A percentile compares a stretch with the other conserved stretches of the same genome.
Conservation (phyloP, 2,797 vertebrate species). For the Rachycentron canadum region DNA sequence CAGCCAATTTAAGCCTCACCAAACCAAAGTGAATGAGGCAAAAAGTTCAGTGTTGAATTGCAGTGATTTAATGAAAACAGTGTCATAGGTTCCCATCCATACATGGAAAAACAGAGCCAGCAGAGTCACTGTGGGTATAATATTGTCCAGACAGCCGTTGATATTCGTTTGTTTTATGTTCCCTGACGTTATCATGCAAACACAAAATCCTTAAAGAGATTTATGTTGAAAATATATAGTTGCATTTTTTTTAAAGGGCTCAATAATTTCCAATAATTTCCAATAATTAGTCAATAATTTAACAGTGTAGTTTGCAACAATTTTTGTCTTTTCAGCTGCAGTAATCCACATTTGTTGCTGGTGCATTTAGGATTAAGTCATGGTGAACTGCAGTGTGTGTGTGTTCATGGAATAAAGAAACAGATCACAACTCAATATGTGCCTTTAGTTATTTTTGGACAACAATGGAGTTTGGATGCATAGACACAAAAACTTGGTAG, state of each 20-base stretch:
- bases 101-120: neutral
- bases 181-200: neutral
- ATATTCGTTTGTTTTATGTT: neutral
- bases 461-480: neutral
- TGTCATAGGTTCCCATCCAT: neutral
- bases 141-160: neutral
- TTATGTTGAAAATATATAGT: too few relatives aligned
- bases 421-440: too few relatives aligned
- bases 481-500: neutral
- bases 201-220: neutral
- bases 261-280: too few relatives aligned
- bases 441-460: neutral
- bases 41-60: neutral
- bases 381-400: too few relatives aligned
- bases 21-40: neutral
- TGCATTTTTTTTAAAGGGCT: too few relatives aligned
- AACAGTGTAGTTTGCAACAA: too few relatives aligned
- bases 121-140: neutral
- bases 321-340: too few relatives aligned
- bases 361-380: too few relatives aligned
- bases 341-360: too few relatives aligned
- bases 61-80: slow-evolving; percentile 15
- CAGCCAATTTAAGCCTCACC: neutral
- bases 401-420: too few relatives aligned
- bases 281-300: too few relatives aligned